These are phyloP conservation scores for Liodrosophila aerea DNA, from an alignment of 2,888 invertebrate species.

Conservation along the genomic window DNA sequence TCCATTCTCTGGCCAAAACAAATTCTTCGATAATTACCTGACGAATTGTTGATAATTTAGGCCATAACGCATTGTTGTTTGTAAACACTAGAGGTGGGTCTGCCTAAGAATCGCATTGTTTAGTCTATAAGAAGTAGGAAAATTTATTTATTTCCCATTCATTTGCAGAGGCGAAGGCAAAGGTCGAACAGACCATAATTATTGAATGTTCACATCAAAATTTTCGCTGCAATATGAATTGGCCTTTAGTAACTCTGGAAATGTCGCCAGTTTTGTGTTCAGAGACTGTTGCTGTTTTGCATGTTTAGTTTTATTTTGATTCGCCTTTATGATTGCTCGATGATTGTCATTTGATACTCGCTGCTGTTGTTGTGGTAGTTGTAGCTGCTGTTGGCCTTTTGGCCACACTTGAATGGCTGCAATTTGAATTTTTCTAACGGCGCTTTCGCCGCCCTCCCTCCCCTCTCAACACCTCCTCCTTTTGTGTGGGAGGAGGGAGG, in stretches of 20 bases:
- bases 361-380: slow-evolving; percentile 37
- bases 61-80: slow-evolving; percentile 24
- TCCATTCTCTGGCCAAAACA: slow-evolving; percentile 11
- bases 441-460: slow-evolving; percentile 40
- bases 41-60: slow-evolving; percentile 25
- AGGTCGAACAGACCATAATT: slow-evolving; percentile 36
- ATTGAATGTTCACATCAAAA: slow-evolving; percentile 20
- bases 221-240: slow-evolving; percentile 20
- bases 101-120: slow-evolving; percentile 2
- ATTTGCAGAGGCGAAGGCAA: slow-evolving; percentile 33
- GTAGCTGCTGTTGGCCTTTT: slow-evolving; percentile 34
- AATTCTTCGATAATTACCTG: slow-evolving; percentile 37
- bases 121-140: slow-evolving; percentile 1
- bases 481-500: slow-evolving; percentile 31
- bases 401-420: slow-evolving; percentile 65
- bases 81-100: slow-evolving; percentile 2
- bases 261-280: slow-evolving; percentile 74
- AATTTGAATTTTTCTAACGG: slow-evolving; percentile 74
- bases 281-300: slow-evolving; percentile 19
- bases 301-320: slow-evolving; percentile 9
- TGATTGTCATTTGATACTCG: slow-evolving; percentile 70
- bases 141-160: slow-evolving; percentile 17
- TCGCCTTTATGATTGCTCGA: slow-evolving; percentile 53
- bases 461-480: not conserved
- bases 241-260: slow-evolving; percentile 44